phyloP scores from a whole-genome alignment of 2,888 invertebrate genomes.

The Diabrotica balteata region DNA sequence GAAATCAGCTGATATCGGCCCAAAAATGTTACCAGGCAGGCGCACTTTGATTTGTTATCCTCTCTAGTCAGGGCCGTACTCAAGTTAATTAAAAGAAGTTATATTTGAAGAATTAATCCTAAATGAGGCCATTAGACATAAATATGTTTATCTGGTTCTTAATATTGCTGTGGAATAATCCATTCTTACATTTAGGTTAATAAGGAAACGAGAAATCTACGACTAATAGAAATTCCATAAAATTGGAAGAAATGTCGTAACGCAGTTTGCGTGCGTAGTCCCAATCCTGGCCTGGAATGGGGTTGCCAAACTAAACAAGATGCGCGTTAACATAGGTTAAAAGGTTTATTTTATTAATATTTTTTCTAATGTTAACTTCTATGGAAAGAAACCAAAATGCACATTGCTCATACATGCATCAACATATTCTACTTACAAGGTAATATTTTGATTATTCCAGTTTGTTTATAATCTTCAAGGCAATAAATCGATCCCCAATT shows the following conservation, averaged over 20 bases:
- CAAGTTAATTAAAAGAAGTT: neutral
- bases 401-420: constrained; percentile 58
- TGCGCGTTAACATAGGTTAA: constrained; percentile 40
- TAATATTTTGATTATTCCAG: constrained; percentile 37
- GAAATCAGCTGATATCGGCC: constrained; percentile 34
- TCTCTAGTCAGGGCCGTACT: neutral
- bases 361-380: constrained; percentile 49
- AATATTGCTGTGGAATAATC: too few relatives aligned
- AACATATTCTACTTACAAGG: constrained; percentile 60
- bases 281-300: constrained; percentile 26
- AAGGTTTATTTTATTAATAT: constrained; percentile 33
- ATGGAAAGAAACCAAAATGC: constrained; percentile 53
- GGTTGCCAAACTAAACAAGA: constrained; percentile 34
- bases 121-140: too few relatives aligned
- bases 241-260: too few relatives aligned
- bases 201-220: too few relatives aligned
- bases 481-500: too few relatives aligned
- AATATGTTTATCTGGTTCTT: too few relatives aligned
- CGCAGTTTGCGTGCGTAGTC: neutral
- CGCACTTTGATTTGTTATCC: constrained; percentile 6
- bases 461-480: neutral
- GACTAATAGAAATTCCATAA: too few relatives aligned
- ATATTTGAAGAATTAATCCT: too few relatives aligned
- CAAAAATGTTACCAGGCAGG: constrained; percentile 7
- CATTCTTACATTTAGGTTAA: too few relatives aligned